Evolutionary conservation across 2,888 invertebrate genomes (phyloP).

Genomic region (Ellobium chinense): DNA sequence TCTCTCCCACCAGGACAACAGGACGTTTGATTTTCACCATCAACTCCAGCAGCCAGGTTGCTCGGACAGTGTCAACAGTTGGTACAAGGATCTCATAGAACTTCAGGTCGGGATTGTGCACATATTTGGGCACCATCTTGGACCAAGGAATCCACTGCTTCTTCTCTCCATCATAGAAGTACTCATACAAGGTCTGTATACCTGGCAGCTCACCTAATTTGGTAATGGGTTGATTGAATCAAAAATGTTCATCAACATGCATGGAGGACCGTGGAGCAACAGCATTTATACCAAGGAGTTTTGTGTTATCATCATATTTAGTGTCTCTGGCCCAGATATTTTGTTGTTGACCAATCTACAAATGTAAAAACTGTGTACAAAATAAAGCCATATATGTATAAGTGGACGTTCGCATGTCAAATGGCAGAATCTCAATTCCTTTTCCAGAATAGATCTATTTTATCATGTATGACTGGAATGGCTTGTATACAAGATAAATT

Average conservation of each 20-base stretch:
- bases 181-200: conserved; percentile 89
- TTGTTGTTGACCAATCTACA: no score
- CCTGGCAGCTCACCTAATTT: conserved; percentile 86
- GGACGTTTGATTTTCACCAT: conserved; percentile 88
- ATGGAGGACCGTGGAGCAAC: no score
- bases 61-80: conserved; percentile 91
- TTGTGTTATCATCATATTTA: no score
- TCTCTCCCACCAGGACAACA: conserved; percentile 91
- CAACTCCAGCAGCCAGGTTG: conserved; percentile 86
- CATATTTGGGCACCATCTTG: conserved; percentile 87
- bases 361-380: no score
- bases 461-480: no score
- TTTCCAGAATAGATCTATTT: no score
- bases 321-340: no score
- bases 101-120: conserved; percentile 85
- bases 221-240: neutral
- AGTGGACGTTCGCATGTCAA: no score
- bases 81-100: conserved; percentile 93
- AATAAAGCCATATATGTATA: no score
- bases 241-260: neutral
- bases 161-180: conserved; percentile 85
- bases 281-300: no score
- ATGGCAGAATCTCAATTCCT: no score
- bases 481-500: no score
- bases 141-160: conserved; percentile 92